A percentile compares a stretch with the other conserved stretches of the same genome.
Conservation (phyloP, 2,113 vertebrate species). For the Ia io region DNA sequence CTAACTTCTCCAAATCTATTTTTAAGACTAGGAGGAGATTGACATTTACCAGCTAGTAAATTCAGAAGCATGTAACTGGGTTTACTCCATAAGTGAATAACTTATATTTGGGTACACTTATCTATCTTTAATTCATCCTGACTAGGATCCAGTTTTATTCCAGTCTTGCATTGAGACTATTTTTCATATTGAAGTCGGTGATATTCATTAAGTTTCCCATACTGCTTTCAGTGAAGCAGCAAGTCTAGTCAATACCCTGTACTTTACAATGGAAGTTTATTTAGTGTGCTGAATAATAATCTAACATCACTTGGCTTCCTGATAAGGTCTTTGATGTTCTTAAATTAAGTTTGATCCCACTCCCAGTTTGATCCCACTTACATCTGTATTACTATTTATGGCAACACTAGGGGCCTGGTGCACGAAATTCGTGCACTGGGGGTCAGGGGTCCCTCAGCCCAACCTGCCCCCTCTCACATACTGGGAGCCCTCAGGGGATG, state of each 20-base stretch:
- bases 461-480: no score
- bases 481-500: no score
- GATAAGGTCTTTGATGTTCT: constrained; percentile 59
- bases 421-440: no score
- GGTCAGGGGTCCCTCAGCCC: no score
- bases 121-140: constrained; percentile 17
- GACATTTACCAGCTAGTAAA: constrained; percentile 60
- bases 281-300: constrained; percentile 56
- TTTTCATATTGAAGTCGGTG: not conserved
- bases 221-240: constrained; percentile 35
- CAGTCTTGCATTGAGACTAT: constrained; percentile 35
- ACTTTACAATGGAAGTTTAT: constrained; percentile 66
- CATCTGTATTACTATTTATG: constrained; percentile 41
- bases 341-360: constrained; percentile 24
- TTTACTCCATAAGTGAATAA: constrained; percentile 9
- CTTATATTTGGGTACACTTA: not conserved
- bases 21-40: constrained; percentile 37
- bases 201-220: constrained; percentile 50
- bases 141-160: constrained; percentile 39
- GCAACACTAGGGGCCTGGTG: no score
- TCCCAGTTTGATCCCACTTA: constrained; percentile 14
- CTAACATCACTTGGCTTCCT: constrained; percentile 35
- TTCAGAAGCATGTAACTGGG: constrained; percentile 30
- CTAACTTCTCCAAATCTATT: constrained; percentile 39
- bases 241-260: constrained; percentile 31